A percentile compares a stretch with the other conserved stretches of the same genome.
Conservation (phyloP, 2,888 invertebrate genomes). For the Xiphydria camelus region DNA sequence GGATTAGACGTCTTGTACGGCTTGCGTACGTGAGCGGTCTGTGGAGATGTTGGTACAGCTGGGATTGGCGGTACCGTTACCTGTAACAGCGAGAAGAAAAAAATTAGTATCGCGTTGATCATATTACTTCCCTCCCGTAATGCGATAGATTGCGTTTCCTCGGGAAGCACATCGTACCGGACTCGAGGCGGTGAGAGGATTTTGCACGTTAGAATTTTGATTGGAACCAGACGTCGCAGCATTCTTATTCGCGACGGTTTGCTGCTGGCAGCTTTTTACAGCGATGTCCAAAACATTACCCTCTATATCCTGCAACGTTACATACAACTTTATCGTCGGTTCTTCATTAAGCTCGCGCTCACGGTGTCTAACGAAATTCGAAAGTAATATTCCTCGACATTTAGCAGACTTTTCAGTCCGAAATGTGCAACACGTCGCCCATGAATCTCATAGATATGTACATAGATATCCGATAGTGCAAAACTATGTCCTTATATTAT, state of each 20-base stretch:
- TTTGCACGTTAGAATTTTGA: constrained; percentile 15
- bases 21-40: constrained; percentile 35
- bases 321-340: constrained; percentile 15
- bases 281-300: constrained; percentile 71
- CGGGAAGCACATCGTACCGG: constrained; percentile 35
- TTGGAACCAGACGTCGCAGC: constrained; percentile 53
- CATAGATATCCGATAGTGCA: too few species aligned
- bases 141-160: neutral
- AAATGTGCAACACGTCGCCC: too few species aligned
- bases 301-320: constrained; percentile 58
- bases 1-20: constrained; percentile 41
- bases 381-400: too few species aligned
- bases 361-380: too few species aligned
- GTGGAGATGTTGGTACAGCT: constrained; percentile 27
- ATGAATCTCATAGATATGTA: too few species aligned
- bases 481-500: too few species aligned
- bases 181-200: constrained; percentile 28
- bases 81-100: constrained; percentile 11
- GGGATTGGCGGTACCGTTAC: constrained; percentile 21
- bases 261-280: constrained; percentile 71
- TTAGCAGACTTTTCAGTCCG: too few species aligned
- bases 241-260: constrained; percentile 64
- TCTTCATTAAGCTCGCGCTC: too few species aligned
- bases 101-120: too few species aligned
- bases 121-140: neutral